phyloP scores from a whole-genome alignment of 2,113 vertebrate species.

The Struthidea cinerea region DNA sequence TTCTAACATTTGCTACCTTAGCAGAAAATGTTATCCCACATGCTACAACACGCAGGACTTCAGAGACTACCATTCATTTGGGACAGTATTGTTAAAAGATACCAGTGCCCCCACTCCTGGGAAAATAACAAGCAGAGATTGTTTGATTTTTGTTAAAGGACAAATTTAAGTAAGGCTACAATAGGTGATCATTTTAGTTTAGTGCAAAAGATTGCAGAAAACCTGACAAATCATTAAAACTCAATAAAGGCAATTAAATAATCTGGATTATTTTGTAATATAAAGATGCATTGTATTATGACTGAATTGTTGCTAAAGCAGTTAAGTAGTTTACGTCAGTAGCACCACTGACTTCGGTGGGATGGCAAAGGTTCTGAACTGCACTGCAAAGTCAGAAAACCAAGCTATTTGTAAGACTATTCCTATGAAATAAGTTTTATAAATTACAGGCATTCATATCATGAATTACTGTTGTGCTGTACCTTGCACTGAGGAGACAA shows the following conservation, averaged over 20 bases:
- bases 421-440: neutral
- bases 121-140: neutral
- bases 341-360: neutral
- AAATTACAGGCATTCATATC: neutral
- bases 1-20: constrained; percentile 25
- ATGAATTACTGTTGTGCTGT: neutral
- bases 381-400: neutral
- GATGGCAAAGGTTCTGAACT: neutral
- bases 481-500: neutral
- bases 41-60: neutral
- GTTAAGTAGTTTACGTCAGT: neutral
- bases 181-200: neutral
- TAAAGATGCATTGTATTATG: neutral
- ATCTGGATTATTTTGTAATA: neutral
- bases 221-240: neutral
- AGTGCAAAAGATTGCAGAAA: neutral
- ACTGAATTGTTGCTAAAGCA: neutral
- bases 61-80: neutral
- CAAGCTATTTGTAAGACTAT: neutral
- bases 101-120: neutral
- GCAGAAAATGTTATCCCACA: constrained; percentile 14
- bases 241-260: neutral
- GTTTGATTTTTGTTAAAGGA: neutral
- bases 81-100: neutral
- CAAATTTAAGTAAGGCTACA: neutral